These are phyloP conservation scores for Anabacerthia variegaticeps DNA, from an alignment of 2,797 vertebrate genomes.

Conservation along the genomic window DNA sequence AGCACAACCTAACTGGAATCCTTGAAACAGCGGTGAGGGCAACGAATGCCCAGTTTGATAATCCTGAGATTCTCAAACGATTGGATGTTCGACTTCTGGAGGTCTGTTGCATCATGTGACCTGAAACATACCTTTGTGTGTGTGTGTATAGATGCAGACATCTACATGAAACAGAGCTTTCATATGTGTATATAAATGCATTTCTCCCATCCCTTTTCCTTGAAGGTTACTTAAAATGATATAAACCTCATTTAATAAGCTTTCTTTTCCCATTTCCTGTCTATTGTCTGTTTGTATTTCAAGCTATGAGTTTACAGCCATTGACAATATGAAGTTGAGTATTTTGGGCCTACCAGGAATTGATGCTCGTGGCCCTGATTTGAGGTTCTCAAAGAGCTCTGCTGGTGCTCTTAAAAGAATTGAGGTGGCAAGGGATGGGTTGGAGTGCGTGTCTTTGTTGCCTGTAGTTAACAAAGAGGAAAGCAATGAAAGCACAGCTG, in stretches of 20 bases:
- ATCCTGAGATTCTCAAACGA: conserved; percentile 92
- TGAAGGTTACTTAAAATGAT: not conserved
- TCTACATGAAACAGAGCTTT: not conserved
- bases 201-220: rapidly evolving
- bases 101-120: conserved; percentile 69
- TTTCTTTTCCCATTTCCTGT: not conserved
- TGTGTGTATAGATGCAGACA: not conserved
- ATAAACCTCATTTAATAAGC: not conserved
- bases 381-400: not conserved
- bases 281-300: not conserved
- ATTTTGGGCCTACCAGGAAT: not conserved
- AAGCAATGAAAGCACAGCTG: not conserved
- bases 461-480: not conserved
- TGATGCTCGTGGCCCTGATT: not conserved
- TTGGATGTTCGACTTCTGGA: conserved; percentile 95
- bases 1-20: conserved; percentile 97
- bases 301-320: not conserved
- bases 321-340: not conserved
- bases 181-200: rapidly evolving
- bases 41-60: conserved; percentile 97
- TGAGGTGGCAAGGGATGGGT: not conserved
- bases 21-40: conserved; percentile 95
- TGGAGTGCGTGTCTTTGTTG: not conserved
- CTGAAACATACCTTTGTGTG: not conserved
- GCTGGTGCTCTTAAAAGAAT: not conserved